Base-by-base conservation (phyloP, 2,888 invertebrate genomes). In the Amorpha juglandis region DNA sequence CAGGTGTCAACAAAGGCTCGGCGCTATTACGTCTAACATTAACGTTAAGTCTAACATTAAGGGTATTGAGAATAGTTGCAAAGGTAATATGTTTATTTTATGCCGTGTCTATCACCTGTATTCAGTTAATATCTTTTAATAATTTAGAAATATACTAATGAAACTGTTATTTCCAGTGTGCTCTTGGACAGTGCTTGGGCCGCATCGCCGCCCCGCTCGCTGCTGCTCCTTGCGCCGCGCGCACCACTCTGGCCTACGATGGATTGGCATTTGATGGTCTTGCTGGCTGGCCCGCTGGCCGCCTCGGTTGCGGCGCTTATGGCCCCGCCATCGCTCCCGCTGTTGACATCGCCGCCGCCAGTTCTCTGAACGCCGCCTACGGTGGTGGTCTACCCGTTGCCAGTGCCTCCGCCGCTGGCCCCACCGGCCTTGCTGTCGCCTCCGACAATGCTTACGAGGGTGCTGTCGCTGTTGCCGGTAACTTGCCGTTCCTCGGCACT, bases 391-490 rank as follows among this genome's bases (percentile, higher is more conserved):
- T 81, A 71, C 62, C 78, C 74, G 63, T 71, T 69, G n/a, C 71
- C 71, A 66, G 69, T 38, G 45, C 65, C 7, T 70, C 71, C 12
- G 21, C 65, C 7, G 58, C 68, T 6, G 42, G 68, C 42, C 74
- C 75, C 7, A 68, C 33, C 7, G 73, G 76, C 2, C 14, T 76
- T 4, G 66, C 71, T 6, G 42, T 76, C 4, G 58, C 62, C 1
- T 76, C 76, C n/a, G 77, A 76, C 2, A 76, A 75, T 14, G 45
- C 66, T 0, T 68, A 66, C 19, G 75, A 75, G 38, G 76, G 76
- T 16, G 12, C 8, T 27, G 12, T 76, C 7, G 64, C 65, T 51
- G 66, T 70, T 50, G 70, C 16, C 53, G 72, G 73, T 51, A 71
- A 70, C 64, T 64, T 68, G 67, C 76, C 69, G 21, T 70, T 70